A percentile compares a stretch with the other conserved stretches of the same genome.
Conservation (phyloP, 2,113 vertebrate genomes). For the Diphyllodes magnificus region DNA sequence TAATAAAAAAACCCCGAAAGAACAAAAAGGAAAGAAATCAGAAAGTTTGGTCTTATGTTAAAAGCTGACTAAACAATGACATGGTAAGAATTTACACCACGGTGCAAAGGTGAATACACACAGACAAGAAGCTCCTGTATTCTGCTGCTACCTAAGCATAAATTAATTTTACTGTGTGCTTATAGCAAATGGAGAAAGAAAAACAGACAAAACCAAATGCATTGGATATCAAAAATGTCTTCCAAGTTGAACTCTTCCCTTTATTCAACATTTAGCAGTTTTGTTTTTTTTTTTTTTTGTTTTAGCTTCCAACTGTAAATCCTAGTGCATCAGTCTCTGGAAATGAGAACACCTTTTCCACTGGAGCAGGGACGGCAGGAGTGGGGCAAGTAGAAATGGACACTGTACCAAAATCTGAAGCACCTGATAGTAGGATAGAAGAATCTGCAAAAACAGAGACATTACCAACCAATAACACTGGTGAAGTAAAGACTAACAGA, state of each 20-base stretch:
- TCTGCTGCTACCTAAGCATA: neutral
- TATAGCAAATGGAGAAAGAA: neutral
- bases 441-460: conserved; percentile 67
- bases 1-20: neutral
- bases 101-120: neutral
- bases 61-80: neutral
- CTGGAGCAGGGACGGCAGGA: conserved; percentile 54
- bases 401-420: conserved; percentile 63
- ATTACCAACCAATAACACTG: conserved; percentile 59
- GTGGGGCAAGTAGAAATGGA: conserved; percentile 59
- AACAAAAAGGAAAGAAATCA: neutral
- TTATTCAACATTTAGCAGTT: neutral
- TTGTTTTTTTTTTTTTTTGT: neutral
- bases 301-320: conserved; percentile 74
- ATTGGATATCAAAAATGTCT: neutral
- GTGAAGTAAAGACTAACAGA: conserved; percentile 79
- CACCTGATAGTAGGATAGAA: conserved; percentile 65
- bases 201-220: neutral
- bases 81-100: neutral
- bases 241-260: neutral
- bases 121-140: neutral
- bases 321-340: conserved; percentile 65
- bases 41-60: neutral
- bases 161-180: neutral
- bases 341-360: conserved; percentile 67